Evolutionary conservation across 2,888 invertebrate species (phyloP), one percentile per base, ranked within the genome.

Genomic region (Drosophila lutescens): DNA sequence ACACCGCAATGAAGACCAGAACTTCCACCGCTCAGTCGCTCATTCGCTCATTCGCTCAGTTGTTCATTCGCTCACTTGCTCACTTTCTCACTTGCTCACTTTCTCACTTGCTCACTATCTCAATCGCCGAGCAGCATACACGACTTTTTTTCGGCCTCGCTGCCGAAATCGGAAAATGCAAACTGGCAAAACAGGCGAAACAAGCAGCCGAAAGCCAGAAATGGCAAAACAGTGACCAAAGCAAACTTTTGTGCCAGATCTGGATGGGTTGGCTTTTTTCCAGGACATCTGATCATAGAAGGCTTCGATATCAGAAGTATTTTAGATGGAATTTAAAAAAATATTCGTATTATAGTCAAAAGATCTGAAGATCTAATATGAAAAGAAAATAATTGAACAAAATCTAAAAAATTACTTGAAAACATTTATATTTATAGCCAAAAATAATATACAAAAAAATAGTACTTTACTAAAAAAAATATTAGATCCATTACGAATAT

Each of bases 1-100:
- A 92, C 91, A 91, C 91, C 92, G 91, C 92, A 92, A 91, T 92
- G 91, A 92, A 80, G 88, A 79, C 88, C 83, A 83, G 78, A 68
- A 49, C 17, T 61, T 49, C 41, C 41, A 26, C 41, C 47, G 58
- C 50, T 32, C 56, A 34, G 15, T 56, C 20, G 56, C 15, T 44
- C 30, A 23, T 13, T 44, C n/a, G 26, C 20, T 10, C 51, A 47
- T 34, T 63, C 41, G 60, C 30, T 40, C 44, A 34, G 15, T 58
- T 13, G 17, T 44, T 15, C 59, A 59, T 2, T 59, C 53, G 4
- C 32, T 15, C 61, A 57, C 32, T 56, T n/a, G 56, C 15, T 44
- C 30, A 23, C 13, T 44, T n/a, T 15, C 20, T 12, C 51, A 47
- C 23, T 63, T 34, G 60, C 30, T 40, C 61, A 57, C 32, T 40